Base-by-base conservation (phyloP, 2,797 vertebrate species). In the Aldrovandia affinis region DNA sequence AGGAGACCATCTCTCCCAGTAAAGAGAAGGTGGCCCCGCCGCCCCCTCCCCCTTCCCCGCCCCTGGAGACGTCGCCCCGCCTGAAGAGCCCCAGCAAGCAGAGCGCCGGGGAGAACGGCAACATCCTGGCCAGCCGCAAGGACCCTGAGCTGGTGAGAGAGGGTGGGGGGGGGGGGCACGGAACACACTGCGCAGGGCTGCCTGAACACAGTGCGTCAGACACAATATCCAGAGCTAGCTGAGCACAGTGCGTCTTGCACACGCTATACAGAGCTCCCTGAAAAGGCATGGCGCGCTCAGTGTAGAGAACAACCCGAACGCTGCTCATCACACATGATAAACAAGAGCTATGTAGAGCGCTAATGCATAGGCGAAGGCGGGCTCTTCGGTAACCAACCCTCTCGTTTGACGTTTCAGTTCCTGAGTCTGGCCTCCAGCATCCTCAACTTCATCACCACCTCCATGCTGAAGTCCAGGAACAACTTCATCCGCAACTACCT, bases 401-500 rank as follows among this genome's bases (percentile, higher is more conserved):
- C 61, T 20, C 22, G n/a, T 80, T 83, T 87, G 80, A 47, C 1
- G 30, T 86, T 93, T 78, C 87, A 99, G 98, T 99, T 99, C 88
- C 93, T 99, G 87, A 96, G 96, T 92, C 94, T 99, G 88, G 97
- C 98, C 84, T 99, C 98, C 88, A 99, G 97, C 91, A 99, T 99
- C 89, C 92, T 99, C 90, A 98, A 98, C 93, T 99, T 99, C 88
- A 96, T 99, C 92, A 99, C 98, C 87, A 96, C 96, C 81, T 98
- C 97, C 84, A 99, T 99, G 97, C 95, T 99, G 86, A 98, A 98
- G 91, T 99, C 98, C 86, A 96, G 98, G 88, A 99, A 98, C 91
- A 99, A 98, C 90, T 99, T 99, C 90, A 99, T 99, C 84, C 97
- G 98, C 82, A 99, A 99, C 95, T 99, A 99, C 92, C 92, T 99